Conservation (phyloP, 2,888 invertebrate species). For the Drosophila kanekoi region DNA sequence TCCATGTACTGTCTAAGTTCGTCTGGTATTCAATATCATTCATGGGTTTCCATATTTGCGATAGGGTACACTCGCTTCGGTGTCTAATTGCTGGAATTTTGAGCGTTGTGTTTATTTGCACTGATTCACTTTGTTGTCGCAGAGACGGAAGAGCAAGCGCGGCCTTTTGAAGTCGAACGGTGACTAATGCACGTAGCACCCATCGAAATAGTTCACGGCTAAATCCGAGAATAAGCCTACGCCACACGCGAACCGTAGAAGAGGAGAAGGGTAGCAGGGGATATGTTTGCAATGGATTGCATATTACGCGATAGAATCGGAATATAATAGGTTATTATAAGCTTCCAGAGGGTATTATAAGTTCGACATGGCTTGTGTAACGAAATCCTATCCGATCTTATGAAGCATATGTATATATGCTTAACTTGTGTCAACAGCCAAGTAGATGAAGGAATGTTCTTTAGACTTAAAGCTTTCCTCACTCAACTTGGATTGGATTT, state of each 20-base stretch:
- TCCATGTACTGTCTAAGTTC: not conserved
- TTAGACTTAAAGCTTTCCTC: too few relatives aligned
- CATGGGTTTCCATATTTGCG: not conserved
- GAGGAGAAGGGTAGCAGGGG: not conserved
- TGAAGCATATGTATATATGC: too few relatives aligned
- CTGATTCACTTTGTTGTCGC: slow-evolving; percentile 45
- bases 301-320: too few relatives aligned
- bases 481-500: too few relatives aligned
- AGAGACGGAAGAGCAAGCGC: slow-evolving; percentile 6
- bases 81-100: not conserved
- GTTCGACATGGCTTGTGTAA: too few relatives aligned
- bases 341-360: too few relatives aligned
- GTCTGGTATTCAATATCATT: not conserved
- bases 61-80: slow-evolving; percentile 28
- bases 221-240: slow-evolving; percentile 19
- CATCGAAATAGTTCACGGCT: slow-evolving; percentile 41
- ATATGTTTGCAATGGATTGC: not conserved
- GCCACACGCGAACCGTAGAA: not conserved
- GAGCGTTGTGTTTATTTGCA: slow-evolving; percentile 30
- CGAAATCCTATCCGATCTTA: too few relatives aligned
- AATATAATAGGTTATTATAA: too few relatives aligned
- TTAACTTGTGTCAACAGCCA: too few relatives aligned
- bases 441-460: too few relatives aligned
- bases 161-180: slow-evolving; percentile 26
- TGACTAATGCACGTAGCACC: slow-evolving; percentile 41